Base-by-base conservation (phyloP, 37 sponge, comb jelly and placozoan genomes). In the Mnemiopsis leidyi region DNA sequence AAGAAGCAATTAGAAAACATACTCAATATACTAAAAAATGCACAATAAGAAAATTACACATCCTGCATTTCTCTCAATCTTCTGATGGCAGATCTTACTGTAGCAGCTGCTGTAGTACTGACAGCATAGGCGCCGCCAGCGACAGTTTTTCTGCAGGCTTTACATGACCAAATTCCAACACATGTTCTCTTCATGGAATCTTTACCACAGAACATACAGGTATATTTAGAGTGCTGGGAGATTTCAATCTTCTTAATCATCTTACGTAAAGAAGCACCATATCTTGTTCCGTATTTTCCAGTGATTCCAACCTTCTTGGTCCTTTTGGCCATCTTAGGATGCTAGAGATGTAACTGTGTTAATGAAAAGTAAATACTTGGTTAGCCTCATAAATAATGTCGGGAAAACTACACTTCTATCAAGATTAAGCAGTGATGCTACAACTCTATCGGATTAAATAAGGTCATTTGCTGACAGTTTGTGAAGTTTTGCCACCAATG, bases 181-280 rank as follows among this genome's bases (percentile, higher is more conserved):
- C 95, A 95, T 28, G 75, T 94, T 68, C 99, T 95, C 93, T 94
- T 95, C 94, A 98, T 82, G 13, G 96, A 36, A 31, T 94, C 95
- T 94, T 98, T 97, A 30, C 99, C 99, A 94, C 99, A 98, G 93
- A 98, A 98, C 76, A 92, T 95, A 69, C 99, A 98, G 26, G 93
- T 77, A 94, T 98, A 98, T 36, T 96, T 96, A 13, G 92, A 85
- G 92, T 97, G 99, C 83, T 98, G 99, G 18, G 96, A 93, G 35
- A 98, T 96, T 94, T 98, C 99, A 37, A 98, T 97, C 94, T 98
- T 98, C 94, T 98, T 98, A 33, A 96, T 94, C 99, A 97, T 97
- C 94, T 98, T 98, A 23, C 99, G 94, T 0, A 98, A 94, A 9
- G 97, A 97, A 36, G 99, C 93, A 38, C 99, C 99, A 94, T 98